Evolutionary conservation across 2,888 invertebrate genomes (phyloP).

Genomic region (Acrocyrtus sp.): DNA sequence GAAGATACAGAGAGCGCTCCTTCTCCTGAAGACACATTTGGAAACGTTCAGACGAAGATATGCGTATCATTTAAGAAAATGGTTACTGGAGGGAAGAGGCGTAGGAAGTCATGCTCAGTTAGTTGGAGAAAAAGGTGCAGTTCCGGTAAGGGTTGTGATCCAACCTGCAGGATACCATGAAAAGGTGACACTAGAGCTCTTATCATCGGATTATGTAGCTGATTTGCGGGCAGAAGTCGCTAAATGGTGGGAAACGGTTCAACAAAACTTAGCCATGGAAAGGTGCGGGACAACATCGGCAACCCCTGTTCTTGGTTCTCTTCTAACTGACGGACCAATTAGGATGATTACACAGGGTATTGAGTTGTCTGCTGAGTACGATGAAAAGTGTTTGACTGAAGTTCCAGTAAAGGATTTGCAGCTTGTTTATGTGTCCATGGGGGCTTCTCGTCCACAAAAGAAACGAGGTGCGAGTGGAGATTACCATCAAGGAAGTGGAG

Average conservation of each 20-base stretch:
- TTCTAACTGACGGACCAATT: constrained; percentile 84
- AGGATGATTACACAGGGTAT: constrained; percentile 91
- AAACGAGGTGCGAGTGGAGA: constrained; percentile 70
- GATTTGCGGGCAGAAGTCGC: constrained; percentile 93
- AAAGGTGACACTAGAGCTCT: constrained; percentile 82
- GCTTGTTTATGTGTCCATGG: constrained; percentile 90
- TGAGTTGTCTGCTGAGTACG: constrained; percentile 90
- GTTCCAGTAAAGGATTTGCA: constrained; percentile 95
- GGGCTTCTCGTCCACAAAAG: constrained; percentile 75
- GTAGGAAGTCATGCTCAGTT: constrained; percentile 82
- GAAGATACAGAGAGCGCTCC: constrained; percentile 88
- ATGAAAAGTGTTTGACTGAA: constrained; percentile 89
- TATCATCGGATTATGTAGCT: constrained; percentile 88
- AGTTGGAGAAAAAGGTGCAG: constrained; percentile 72
- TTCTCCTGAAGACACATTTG: constrained; percentile 89
- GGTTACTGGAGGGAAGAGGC: constrained; percentile 85
- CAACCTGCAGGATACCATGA: constrained; percentile 91
- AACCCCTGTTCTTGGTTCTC: constrained; percentile 73
- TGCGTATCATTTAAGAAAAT: constrained; percentile 65
- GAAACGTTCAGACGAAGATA: constrained; percentile 88
- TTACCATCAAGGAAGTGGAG: constrained; percentile 69
- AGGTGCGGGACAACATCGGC: constrained; percentile 56
- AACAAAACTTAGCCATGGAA: constrained; percentile 51
- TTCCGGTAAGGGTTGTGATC: constrained; percentile 80
- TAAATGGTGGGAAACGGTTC: constrained; percentile 85